phyloP scores from a whole-genome alignment of 2,888 invertebrate genomes.

The Teleiodes luculella region DNA sequence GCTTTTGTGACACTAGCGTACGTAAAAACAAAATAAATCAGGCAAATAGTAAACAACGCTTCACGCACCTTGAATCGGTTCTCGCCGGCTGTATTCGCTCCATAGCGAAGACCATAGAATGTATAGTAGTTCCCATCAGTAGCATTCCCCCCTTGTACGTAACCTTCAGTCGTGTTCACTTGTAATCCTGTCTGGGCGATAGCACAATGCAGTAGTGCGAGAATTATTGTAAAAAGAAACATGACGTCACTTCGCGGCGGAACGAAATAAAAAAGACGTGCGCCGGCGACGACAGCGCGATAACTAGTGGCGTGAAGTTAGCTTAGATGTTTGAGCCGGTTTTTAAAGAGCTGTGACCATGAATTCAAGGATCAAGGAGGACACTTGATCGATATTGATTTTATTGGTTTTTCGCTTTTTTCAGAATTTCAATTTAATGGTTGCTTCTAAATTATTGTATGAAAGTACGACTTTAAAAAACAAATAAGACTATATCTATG shows the following conservation, averaged over 20 bases:
- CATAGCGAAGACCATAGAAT: constrained; percentile 64
- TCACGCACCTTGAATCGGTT: constrained; percentile 40
- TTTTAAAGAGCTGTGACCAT: constrained; percentile 3
- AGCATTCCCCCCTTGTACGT: constrained; percentile 42
- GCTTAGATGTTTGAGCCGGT: neutral
- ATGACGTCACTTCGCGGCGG: neutral
- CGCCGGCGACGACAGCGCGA: constrained; percentile 1
- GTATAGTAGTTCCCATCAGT: constrained; percentile 44
- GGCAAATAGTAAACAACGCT: neutral
- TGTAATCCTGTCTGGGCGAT: constrained; percentile 22
- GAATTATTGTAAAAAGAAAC: constrained; percentile 27
- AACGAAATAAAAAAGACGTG: neutral
- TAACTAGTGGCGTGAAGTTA: constrained; percentile 7
- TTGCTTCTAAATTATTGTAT: no score
- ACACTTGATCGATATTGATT: neutral
- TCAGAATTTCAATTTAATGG: no score
- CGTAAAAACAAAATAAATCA: no score
- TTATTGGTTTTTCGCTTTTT: neutral
- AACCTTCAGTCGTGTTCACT: constrained; percentile 55
- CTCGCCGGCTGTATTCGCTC: constrained; percentile 31
- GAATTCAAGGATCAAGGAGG: neutral
- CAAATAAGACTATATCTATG: no score
- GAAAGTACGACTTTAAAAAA: no score
- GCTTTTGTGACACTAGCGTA: no score
- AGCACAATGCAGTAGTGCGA: constrained; percentile 37